phyloP scores from a whole-genome alignment of 2,113 vertebrate species.

The Onychorhynchus coronatus region DNA sequence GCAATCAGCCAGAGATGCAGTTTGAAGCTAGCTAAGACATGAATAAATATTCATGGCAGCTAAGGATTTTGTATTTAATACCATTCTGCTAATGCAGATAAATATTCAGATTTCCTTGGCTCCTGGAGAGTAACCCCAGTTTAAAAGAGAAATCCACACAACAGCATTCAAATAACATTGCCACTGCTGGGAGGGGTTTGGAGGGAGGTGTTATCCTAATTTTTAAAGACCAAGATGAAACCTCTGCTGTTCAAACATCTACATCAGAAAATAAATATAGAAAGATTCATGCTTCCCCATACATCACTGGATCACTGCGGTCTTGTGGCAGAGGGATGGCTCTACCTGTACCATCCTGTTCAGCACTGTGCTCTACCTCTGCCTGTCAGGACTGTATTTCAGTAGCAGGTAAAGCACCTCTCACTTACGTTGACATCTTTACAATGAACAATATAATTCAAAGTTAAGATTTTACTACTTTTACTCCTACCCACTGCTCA shows the following conservation, averaged over 20 bases:
- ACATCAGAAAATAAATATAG: neutral
- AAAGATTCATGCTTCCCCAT: neutral
- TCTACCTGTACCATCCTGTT: neutral
- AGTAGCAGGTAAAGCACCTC: neutral
- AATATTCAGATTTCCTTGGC: constrained; percentile 4
- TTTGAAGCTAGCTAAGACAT: neutral
- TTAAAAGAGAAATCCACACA: constrained; percentile 12
- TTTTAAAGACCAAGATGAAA: neutral
- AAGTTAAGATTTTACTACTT: neutral
- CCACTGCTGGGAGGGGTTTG: neutral
- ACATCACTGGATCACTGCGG: neutral
- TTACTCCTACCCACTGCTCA: neutral
- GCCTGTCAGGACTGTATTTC: neutral
- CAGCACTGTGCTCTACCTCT: neutral
- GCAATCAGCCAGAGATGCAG: neutral
- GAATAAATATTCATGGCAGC: constrained; percentile 14
- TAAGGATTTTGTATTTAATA: constrained; percentile 22
- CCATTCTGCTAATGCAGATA: neutral
- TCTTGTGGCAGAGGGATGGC: neutral
- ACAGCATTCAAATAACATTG: neutral
- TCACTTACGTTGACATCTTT: neutral
- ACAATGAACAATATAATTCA: neutral
- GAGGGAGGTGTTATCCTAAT: neutral
- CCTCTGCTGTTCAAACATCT: neutral
- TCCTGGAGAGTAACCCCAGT: neutral